These are phyloP conservation scores for Cephonodes hylas DNA, from an alignment of 2,888 invertebrate species.

Conservation along the genomic window DNA sequence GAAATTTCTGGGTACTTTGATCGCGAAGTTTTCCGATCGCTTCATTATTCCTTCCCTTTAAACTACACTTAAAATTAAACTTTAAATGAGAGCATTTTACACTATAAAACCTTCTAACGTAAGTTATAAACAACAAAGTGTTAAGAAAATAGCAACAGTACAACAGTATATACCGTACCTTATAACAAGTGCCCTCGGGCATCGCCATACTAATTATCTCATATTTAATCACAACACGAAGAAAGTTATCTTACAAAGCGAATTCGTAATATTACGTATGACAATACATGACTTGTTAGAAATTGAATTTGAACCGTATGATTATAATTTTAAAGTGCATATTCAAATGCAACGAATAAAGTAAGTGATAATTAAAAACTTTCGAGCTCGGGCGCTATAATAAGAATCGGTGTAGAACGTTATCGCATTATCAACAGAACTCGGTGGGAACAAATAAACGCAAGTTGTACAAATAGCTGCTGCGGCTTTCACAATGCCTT, in stretches of 20 bases:
- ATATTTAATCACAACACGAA: conserved; percentile 54
- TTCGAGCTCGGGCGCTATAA: conserved; percentile 50
- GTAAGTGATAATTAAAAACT: conserved; percentile 65
- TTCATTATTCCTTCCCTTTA: not conserved
- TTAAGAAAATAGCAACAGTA: not conserved
- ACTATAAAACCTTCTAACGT: not conserved
- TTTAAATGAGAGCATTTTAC: not conserved
- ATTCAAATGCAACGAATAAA: conserved; percentile 36
- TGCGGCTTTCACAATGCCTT: not conserved
- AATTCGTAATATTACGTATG: conserved; percentile 58
- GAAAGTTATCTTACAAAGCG: conserved; percentile 64
- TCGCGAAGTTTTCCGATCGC: too few relatives aligned
- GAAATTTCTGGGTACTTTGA: too few relatives aligned
- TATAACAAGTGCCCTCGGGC: conserved; percentile 24
- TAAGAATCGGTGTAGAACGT: conserved; percentile 37
- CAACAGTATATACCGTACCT: not conserved
- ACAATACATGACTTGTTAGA: not conserved
- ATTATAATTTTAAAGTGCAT: conserved; percentile 12
- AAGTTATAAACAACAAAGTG: not conserved
- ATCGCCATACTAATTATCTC: conserved; percentile 53
- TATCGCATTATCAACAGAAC: conserved; percentile 26
- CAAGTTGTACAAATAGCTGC: not conserved
- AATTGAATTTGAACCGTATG: conserved; percentile 24
- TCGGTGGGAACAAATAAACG: conserved; percentile 21
- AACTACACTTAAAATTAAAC: not conserved